Percentiles rank a stretch among this genome's conserved stretches.
These are phyloP conservation scores for Danio tinwini DNA, from an alignment of 2,797 vertebrate species.

Conservation along the genomic window DNA sequence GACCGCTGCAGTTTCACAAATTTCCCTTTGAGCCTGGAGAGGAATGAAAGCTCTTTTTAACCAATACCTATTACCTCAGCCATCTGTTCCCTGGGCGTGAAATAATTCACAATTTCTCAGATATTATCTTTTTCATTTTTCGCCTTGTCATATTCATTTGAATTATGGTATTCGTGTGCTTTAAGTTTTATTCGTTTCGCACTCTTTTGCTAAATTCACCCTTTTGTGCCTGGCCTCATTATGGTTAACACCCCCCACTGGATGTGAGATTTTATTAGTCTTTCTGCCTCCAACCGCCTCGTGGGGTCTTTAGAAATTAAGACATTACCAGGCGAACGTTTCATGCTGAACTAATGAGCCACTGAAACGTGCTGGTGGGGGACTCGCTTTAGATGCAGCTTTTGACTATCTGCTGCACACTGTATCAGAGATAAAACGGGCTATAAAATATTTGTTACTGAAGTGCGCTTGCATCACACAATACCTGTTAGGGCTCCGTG, in stretches of 20 bases:
- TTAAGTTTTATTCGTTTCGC: constrained; percentile 32
- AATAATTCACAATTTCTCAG: constrained; percentile 34
- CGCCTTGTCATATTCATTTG: constrained; percentile 26
- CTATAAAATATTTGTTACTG: constrained; percentile 8
- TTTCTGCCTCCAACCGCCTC: constrained; percentile 25
- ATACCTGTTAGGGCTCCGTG: not conserved
- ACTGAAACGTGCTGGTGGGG: constrained; percentile 14
- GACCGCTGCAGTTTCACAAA: constrained; percentile 9
- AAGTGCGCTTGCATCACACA: not conserved
- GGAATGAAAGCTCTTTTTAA: constrained; percentile 36
- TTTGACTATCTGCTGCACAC: not conserved
- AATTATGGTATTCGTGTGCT: constrained; percentile 14
- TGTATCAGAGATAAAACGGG: constrained; percentile 14
- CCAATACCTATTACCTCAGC: constrained; percentile 36
- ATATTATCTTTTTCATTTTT: constrained; percentile 41
- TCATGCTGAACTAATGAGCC: constrained; percentile 42
- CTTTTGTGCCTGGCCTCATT: constrained; percentile 31
- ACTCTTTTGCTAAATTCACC: not conserved
- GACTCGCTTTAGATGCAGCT: not conserved
- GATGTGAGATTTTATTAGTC: constrained; percentile 45
- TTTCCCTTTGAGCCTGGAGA: constrained; percentile 19
- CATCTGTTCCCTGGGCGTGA: constrained; percentile 36
- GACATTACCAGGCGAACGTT: constrained; percentile 28
- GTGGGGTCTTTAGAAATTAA: constrained; percentile 35
- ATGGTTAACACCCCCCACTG: constrained; percentile 18